Conservation (phyloP, 1,140 invertebrate genomes). For the Cotesia typhae region DNA sequence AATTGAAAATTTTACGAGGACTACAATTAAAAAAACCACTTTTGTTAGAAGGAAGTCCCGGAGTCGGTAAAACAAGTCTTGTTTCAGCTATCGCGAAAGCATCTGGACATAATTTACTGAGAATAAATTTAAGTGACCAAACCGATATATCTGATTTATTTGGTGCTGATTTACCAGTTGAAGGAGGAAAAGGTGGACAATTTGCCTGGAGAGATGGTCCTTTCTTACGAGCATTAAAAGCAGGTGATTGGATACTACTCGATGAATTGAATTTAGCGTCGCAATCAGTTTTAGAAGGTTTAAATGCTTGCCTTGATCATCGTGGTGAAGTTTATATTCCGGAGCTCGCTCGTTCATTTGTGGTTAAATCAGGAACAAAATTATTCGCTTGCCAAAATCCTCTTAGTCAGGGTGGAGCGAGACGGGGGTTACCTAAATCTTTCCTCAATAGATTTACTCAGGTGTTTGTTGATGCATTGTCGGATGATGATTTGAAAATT, state of each 20-base stretch:
- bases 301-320: conserved; percentile 99
- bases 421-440: conserved; percentile 94
- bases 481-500: conserved; percentile 77
- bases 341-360: conserved; percentile 87
- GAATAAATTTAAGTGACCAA: conserved; percentile 98
- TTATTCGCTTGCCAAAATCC: conserved; percentile 99
- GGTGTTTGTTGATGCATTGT: conserved; percentile 88
- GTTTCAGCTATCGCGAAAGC: conserved; percentile 90
- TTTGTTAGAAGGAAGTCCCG: conserved; percentile 96
- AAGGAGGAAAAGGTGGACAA: conserved; percentile 82
- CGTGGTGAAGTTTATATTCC: conserved; percentile 95
- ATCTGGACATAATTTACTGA: conserved; percentile 82
- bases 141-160: conserved; percentile 98
- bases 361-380: conserved; percentile 78
- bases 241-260: conserved; percentile 95
- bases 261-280: conserved; percentile 99
- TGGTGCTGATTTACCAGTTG: conserved; percentile 95
- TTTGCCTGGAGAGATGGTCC: conserved; percentile 98
- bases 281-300: conserved; percentile 96
- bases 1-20: conserved; percentile 84
- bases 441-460: conserved; percentile 98
- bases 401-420: conserved; percentile 91
- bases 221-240: conserved; percentile 89
- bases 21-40: conserved; percentile 92
- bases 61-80: conserved; percentile 97